Evolutionary conservation across 2,888 invertebrate species (phyloP).

Genomic region (Ischnura elegans): DNA sequence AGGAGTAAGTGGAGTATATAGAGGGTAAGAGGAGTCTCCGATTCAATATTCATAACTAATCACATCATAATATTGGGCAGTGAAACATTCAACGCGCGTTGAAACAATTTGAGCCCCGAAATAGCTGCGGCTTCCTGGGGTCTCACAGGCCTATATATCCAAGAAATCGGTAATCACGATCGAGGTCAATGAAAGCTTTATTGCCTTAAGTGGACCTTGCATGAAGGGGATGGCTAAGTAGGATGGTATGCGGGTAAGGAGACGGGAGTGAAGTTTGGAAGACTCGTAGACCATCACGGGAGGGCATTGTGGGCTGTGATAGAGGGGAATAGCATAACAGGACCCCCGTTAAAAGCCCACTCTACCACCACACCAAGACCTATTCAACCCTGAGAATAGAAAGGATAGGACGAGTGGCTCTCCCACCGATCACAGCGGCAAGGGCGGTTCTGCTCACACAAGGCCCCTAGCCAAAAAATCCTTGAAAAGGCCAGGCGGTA

Average conservation of each 20-base stretch:
- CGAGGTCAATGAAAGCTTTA: slow-evolving; percentile 34
- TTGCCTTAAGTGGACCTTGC: not conserved
- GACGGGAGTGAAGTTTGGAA: not conserved
- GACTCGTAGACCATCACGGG: not conserved
- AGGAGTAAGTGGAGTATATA: too few species aligned
- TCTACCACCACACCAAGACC: not conserved
- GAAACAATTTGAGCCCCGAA: slow-evolving; percentile 4
- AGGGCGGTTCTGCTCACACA: not conserved
- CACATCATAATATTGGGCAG: not conserved
- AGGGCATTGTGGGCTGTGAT: not conserved
- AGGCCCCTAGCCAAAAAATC: slow-evolving; percentile 4
- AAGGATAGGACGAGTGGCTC: not conserved
- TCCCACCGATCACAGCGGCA: not conserved
- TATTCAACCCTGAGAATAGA: slow-evolving; percentile 32
- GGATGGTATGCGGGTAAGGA: not conserved
- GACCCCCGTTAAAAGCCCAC: not conserved
- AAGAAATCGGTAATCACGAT: slow-evolving; percentile 41
- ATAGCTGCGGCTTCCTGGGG: not conserved
- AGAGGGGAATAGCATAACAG: too few species aligned
- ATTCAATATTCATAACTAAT: slow-evolving; percentile 25
- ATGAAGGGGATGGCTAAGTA: not conserved
- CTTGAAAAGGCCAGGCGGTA: not conserved
- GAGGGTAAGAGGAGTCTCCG: not conserved
- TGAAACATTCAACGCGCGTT: slow-evolving; percentile 5
- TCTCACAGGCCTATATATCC: slow-evolving; percentile 13